Conservation (phyloP, 2,888 invertebrate species). For the Pogonocherus hispidulus region DNA sequence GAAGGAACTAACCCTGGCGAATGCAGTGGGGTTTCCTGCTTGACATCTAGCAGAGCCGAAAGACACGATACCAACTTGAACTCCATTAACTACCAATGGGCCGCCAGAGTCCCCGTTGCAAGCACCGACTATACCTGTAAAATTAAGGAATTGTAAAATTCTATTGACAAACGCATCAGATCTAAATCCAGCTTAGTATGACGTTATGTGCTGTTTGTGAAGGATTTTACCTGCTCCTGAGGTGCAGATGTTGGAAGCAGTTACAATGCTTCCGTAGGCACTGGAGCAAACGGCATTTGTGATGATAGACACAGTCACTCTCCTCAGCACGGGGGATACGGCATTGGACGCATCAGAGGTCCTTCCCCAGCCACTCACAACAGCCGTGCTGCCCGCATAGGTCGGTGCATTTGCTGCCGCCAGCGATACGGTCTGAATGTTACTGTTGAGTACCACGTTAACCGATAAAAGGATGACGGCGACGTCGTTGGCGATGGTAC, state of each 20-base stretch:
- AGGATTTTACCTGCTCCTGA: constrained; percentile 57
- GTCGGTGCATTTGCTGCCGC: constrained; percentile 52
- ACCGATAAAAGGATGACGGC: constrained; percentile 45
- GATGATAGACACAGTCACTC: constrained; percentile 65
- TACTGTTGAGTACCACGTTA: constrained; percentile 33
- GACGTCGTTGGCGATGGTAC: constrained; percentile 44
- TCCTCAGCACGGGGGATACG: constrained; percentile 64
- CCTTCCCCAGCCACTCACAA: constrained; percentile 70
- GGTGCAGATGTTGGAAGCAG: constrained; percentile 69
- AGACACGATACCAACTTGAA: constrained; percentile 52
- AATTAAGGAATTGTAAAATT: too few relatives aligned
- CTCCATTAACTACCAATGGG: constrained; percentile 42
- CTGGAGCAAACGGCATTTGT: constrained; percentile 67
- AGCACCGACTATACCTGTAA: constrained; percentile 63
- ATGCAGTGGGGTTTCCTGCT: constrained; percentile 61
- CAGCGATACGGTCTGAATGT: constrained; percentile 41
- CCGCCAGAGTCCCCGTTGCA: constrained; percentile 70
- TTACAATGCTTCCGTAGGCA: constrained; percentile 64
- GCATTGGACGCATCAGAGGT: constrained; percentile 62
- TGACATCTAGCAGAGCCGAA: constrained; percentile 60
- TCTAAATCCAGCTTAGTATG: too few relatives aligned
- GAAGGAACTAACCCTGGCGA: constrained; percentile 57
- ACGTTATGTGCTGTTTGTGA: too few relatives aligned
- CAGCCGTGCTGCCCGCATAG: constrained; percentile 63
- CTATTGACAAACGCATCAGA: too few relatives aligned